Evolutionary conservation across 2,113 vertebrate species (phyloP).

Genomic region (Rhynchomys soricoides): DNA sequence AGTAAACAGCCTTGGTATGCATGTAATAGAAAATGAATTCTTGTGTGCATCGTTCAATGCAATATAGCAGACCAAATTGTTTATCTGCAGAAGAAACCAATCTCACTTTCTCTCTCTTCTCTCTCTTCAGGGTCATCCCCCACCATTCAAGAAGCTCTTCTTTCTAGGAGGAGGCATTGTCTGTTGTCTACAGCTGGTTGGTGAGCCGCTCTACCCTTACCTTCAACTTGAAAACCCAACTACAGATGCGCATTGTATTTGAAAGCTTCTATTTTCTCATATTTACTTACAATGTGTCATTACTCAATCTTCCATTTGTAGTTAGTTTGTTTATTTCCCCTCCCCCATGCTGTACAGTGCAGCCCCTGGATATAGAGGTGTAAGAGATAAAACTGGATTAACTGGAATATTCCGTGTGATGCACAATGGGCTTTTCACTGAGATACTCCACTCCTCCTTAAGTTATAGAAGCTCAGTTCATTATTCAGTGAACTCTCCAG

Average conservation of each 20-base stretch:
- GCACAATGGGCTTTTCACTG: constrained; percentile 64
- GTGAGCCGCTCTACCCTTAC: background rate
- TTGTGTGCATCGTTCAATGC: constrained; percentile 29
- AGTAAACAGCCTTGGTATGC: constrained; percentile 2
- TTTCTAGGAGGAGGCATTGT: constrained; percentile 46
- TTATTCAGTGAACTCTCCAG: constrained; percentile 84
- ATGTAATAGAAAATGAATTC: background rate
- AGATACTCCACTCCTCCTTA: constrained; percentile 79
- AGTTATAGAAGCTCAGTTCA: constrained; percentile 83
- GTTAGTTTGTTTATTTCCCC: constrained; percentile 63
- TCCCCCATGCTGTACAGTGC: constrained; percentile 57
- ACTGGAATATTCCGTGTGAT: constrained; percentile 68
- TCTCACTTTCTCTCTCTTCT: constrained; percentile 67
- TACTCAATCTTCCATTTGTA: constrained; percentile 70
- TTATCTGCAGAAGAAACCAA: constrained; percentile 45
- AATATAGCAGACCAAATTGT: constrained; percentile 66
- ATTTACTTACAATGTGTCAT: constrained; percentile 61
- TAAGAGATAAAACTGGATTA: constrained; percentile 71
- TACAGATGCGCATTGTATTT: constrained; percentile 71
- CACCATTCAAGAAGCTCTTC: constrained; percentile 68
- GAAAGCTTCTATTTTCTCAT: constrained; percentile 66
- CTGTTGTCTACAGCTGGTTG: constrained; percentile 29
- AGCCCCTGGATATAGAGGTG: constrained; percentile 59
- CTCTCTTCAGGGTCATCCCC: constrained; percentile 55
- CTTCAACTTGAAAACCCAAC: constrained; percentile 61